phyloP scores from a whole-genome alignment of 2,888 invertebrate genomes.

The Xestia xanthographa region DNA sequence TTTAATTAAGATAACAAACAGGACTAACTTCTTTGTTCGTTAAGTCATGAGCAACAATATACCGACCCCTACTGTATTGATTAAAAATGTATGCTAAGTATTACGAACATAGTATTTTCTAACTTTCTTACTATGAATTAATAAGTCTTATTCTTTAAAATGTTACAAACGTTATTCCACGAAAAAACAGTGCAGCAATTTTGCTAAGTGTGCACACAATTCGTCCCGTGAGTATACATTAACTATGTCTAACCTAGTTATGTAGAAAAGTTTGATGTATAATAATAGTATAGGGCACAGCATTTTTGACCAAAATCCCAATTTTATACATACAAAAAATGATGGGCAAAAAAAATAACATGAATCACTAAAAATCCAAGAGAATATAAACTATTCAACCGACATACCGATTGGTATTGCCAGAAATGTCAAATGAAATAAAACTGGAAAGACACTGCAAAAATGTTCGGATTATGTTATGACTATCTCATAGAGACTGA shows the following conservation, averaged over 20 bases:
- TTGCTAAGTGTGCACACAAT: not conserved
- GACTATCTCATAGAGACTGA: no score
- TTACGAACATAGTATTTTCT: not conserved
- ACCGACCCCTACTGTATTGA: not conserved
- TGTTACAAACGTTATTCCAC: not conserved
- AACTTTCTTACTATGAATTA: not conserved
- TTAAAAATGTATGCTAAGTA: not conserved
- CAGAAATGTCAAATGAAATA: conserved; percentile 10
- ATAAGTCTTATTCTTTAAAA: not conserved
- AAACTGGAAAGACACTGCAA: not conserved
- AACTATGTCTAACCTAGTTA: no score
- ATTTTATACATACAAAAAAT: not conserved
- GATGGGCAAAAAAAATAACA: not conserved
- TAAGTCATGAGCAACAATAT: not conserved
- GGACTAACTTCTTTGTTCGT: not conserved
- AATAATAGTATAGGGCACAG: no score
- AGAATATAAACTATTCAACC: not conserved
- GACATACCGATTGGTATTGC: not conserved
- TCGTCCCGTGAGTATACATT: not conserved
- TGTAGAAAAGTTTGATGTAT: no score
- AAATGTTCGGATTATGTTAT: not conserved
- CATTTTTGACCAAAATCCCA: not conserved
- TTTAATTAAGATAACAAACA: not conserved
- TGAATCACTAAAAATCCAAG: not conserved
- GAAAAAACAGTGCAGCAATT: not conserved